Evolutionary conservation across 2,888 invertebrate genomes (phyloP), one percentile per base, ranked within the genome.

Genomic region (Lissocephala sabroskyi): DNA sequence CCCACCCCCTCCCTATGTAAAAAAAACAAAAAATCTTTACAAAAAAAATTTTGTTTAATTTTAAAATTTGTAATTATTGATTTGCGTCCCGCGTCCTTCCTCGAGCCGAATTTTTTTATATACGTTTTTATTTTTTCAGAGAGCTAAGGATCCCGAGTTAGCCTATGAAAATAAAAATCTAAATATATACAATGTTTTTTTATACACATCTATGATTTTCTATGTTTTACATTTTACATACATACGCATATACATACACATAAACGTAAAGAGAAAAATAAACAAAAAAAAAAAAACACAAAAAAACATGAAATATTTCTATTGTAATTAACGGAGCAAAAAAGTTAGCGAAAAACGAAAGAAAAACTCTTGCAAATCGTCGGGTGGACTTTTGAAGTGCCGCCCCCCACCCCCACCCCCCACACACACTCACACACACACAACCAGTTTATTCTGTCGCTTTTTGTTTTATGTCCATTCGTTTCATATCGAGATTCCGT

Each of bases 281-380:
- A 36, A 10, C 2, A 36, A 18, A 33, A 33, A 7, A 36, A 36
- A 17, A 18, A 36, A 37, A 26, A 41, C 33, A 45, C 32, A 18
- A 6, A 42, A 53, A 61, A 56, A 56, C 57, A 75, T 64, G 49
- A n/a, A n/a, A n/a, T n/a, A 66, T 70, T 68, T 60, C 52, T 61
- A 76, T 44, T 73, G 73, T 73, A 70, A 73, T 68, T 76, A 74
- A 68, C 49, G 77, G 65, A 74, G 63, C 70, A 58, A 23, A 23
- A 19, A 35, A 55, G 54, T 49, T 48, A 49, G 41, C 36, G 16
- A 43, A 45, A 58, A 46, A 43, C 33, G 32, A 45, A 35, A 62
- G 36, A 58, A 49, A 23, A 54, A 58, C 50, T 62, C 62, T 55
- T 62, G 55, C 49, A 59, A 62, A 46, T 49, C 29, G 46, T 48